Conservation (phyloP, 2,113 vertebrate species). For the Ammodramus savannarum region DNA sequence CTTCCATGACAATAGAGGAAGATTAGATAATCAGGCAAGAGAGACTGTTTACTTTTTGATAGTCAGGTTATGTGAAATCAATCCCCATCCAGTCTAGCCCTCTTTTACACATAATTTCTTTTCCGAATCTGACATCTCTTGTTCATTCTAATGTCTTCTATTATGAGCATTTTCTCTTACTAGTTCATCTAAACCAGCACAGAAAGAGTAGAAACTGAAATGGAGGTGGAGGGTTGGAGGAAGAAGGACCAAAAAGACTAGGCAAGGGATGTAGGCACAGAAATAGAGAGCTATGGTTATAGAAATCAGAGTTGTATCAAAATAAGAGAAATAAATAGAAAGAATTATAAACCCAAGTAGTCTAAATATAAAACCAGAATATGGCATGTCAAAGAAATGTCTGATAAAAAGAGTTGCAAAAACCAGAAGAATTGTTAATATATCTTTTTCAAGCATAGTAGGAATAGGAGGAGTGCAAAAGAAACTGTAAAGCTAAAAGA, state of each 20-base stretch:
- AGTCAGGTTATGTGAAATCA: not conserved
- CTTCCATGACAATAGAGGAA: not conserved
- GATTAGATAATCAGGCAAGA: not conserved
- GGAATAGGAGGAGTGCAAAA: not conserved
- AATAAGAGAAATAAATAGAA: not conserved
- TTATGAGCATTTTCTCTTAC: not conserved
- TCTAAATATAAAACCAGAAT: not conserved
- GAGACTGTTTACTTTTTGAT: not conserved
- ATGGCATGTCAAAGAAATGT: not conserved
- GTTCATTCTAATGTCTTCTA: not conserved
- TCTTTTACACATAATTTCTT: not conserved
- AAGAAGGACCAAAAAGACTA: not conserved
- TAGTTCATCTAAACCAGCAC: not conserved
- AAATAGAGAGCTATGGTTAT: not conserved
- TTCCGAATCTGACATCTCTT: not conserved
- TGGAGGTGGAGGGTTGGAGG: rapidly evolving
- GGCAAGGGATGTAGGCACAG: rapidly evolving
- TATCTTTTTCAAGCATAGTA: not conserved
- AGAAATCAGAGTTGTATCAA: not conserved
- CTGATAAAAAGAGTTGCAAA: not conserved
- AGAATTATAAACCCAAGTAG: not conserved
- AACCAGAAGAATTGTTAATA: not conserved
- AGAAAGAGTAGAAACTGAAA: not conserved
- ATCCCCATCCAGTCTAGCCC: not conserved
- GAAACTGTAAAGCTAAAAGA: not conserved